Base-by-base conservation (phyloP, 2,888 invertebrate genomes). In the Acronicta alni region DNA sequence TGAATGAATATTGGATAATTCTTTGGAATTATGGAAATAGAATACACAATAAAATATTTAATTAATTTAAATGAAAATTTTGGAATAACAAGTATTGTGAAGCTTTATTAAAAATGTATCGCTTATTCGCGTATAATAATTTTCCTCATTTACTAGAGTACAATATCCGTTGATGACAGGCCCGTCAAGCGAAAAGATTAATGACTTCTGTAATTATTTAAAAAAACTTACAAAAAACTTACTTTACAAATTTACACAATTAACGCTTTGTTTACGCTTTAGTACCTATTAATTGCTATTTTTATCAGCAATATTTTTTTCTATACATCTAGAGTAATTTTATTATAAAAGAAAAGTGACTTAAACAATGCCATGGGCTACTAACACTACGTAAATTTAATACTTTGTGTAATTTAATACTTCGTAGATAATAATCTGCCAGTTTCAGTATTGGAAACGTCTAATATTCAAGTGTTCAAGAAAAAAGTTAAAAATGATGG, bases 121-220 rank as follows among this genome's bases (percentile, higher is more conserved):
- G 16, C n/a, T 38, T 6, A 51, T 66, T 49, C 35, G 23, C 46
- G 37, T 15, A 48, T 39, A 35, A n/a, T n/a, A 35, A 46, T 46
- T 52, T 67, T 17, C 37, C 52, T 62, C 48, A 67, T 56, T 67
- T 52, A 32, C 37, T 51, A 61, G 67, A 65, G 48, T 14, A 37
- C 20, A 68, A 68, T 68, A 55, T 68, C 58, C 59, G 68, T 44
- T 55, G 48, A 48, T 46, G 67, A 65, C 46, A 51, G n/a, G 8
- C 15, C 56, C 53, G 56, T 57, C 68, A 15, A 53, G 43, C 26
- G 15, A 17, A 17, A 54, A 65, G 65, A 69, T 69, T 41, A 65
- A 69, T 53, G 58, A 52, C 35, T 8, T 20, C 44, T 48, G n/a
- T 35, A 35, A 48, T 37, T 30, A 54, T 20, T 51, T 47, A 68